Evolutionary conservation across 2,797 vertebrate genomes (phyloP).

Genomic region (Catostomus latipinnis): DNA sequence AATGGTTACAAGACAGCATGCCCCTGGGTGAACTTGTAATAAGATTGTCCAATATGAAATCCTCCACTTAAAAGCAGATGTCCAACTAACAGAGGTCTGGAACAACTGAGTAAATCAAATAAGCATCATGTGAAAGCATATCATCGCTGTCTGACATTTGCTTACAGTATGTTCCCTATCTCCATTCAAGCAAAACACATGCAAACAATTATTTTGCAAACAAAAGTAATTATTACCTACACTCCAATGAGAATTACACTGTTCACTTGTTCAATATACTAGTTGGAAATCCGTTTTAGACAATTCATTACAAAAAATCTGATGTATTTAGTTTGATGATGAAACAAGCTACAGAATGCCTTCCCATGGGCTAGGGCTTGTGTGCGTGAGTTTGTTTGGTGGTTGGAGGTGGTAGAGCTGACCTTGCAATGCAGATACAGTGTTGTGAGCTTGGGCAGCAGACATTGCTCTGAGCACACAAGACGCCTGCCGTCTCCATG

Average conservation of each 20-base stretch:
- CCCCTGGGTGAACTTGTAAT: not conserved
- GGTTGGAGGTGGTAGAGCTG: conserved; percentile 23
- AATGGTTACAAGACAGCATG: not conserved
- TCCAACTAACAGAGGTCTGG: conserved; percentile 4
- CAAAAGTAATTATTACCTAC: not conserved
- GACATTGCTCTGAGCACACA: conserved; percentile 86
- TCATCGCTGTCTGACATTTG: no score
- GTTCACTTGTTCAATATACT: no score
- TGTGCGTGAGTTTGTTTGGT: not conserved
- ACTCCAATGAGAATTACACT: no score
- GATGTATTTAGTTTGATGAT: no score
- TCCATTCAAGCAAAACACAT: not conserved
- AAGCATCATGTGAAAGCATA: no score
- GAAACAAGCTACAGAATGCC: no score
- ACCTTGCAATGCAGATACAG: conserved; percentile 81
- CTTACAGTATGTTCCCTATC: no score
- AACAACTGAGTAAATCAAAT: conserved; percentile 43
- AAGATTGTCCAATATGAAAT: conserved; percentile 43
- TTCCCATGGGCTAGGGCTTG: not conserved
- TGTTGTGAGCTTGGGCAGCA: conserved; percentile 79
- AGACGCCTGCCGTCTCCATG: conserved; percentile 87
- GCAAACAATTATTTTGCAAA: not conserved
- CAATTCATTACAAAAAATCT: no score
- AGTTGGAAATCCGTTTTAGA: no score
- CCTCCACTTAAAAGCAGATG: not conserved